Evolutionary conservation across 2,113 vertebrate species (phyloP).

Genomic region (Apodemus speciosus): DNA sequence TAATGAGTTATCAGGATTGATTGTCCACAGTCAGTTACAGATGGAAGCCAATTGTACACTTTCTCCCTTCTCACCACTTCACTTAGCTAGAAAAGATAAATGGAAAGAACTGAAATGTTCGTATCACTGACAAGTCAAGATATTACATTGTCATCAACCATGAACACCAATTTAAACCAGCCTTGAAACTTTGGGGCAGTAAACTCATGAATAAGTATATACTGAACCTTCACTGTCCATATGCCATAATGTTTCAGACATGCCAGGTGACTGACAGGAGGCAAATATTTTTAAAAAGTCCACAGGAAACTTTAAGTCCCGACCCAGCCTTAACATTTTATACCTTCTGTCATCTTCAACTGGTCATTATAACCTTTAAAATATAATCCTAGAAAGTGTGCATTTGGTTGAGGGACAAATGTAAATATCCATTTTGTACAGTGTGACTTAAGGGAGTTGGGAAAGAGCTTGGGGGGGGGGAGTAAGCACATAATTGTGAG

Average conservation of each 20-base stretch:
- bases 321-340: conserved; percentile 21
- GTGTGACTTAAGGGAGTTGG: background rate
- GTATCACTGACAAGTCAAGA: conserved; percentile 31
- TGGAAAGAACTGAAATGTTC: background rate
- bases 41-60: background rate
- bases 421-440: background rate
- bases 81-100: background rate
- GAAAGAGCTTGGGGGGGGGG: too few species aligned
- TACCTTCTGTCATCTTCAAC: conserved; percentile 11
- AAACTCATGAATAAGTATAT: conserved; percentile 55
- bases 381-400: background rate
- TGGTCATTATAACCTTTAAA: background rate
- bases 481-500: background rate
- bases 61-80: too few species aligned
- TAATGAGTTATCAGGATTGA: background rate
- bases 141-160: conserved; percentile 40
- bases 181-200: conserved; percentile 58
- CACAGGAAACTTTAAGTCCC: conserved; percentile 36
- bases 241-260: conserved; percentile 45
- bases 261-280: conserved; percentile 49
- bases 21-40: background rate
- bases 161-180: conserved; percentile 63
- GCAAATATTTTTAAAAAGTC: conserved; percentile 53
- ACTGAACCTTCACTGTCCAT: conserved; percentile 54
- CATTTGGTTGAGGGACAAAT: background rate